Conservation (phyloP, 2,113 vertebrate genomes). For the Petroica traversi region DNA sequence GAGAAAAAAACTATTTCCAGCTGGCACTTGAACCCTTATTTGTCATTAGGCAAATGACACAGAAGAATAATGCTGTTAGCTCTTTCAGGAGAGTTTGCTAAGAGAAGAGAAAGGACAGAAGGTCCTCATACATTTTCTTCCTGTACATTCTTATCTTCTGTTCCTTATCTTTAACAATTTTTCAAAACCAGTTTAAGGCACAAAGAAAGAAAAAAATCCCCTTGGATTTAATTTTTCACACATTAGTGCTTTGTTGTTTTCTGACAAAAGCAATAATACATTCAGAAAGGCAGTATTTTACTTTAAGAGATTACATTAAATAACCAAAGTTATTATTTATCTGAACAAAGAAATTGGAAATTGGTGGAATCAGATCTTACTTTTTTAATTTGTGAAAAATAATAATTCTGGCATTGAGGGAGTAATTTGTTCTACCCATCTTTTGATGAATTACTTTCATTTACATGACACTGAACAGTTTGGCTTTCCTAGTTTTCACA, state of each 20-base stretch:
- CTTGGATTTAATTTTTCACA: neutral
- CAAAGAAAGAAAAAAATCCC: neutral
- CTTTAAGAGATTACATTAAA: neutral
- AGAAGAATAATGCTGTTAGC: neutral
- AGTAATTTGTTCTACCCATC: neutral
- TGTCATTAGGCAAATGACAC: neutral
- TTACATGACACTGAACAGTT: neutral
- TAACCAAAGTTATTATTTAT: neutral
- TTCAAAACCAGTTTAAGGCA: neutral
- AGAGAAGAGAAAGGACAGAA: neutral
- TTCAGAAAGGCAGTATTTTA: neutral
- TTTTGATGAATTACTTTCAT: neutral
- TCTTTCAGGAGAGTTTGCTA: neutral
- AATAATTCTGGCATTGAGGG: neutral
- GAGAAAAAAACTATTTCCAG: neutral
- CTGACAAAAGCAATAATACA: neutral
- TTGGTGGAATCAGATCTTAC: neutral
- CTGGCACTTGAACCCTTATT: neutral
- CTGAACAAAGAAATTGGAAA: neutral
- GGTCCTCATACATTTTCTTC: neutral
- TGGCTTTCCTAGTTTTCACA: neutral
- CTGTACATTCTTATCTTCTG: no score
- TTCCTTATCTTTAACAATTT: neutral
- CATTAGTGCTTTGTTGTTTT: neutral
- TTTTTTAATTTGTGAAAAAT: neutral